Percentiles rank a stretch among this genome's conserved stretches.
Conservation (phyloP, 2,797 vertebrate species). For the Anguilla obscura region DNA sequence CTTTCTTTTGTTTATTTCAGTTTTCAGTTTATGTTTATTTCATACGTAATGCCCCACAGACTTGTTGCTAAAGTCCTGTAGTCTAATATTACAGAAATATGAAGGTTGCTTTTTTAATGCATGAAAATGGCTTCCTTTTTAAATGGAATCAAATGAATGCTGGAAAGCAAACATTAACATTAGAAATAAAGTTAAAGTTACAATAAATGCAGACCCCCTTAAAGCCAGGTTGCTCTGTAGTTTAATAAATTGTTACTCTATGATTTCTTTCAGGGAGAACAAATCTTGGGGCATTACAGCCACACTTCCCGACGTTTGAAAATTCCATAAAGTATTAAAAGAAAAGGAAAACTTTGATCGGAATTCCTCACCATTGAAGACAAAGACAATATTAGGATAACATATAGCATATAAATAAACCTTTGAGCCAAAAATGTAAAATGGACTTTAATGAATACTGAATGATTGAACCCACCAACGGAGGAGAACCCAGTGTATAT, state of each 20-base stretch:
- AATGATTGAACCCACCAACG: constrained; percentile 76
- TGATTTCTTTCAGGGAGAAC: constrained; percentile 99
- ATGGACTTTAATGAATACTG: constrained; percentile 58
- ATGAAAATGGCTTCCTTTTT: constrained; percentile 84
- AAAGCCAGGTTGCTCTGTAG: constrained; percentile 99
- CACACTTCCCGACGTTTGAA: constrained; percentile 99
- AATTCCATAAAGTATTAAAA: constrained; percentile 99
- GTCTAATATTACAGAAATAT: constrained; percentile 70
- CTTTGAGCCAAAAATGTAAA: constrained; percentile 62
- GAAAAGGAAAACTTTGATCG: constrained; percentile 99
- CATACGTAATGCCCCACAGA: constrained; percentile 94
- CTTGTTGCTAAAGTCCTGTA: constrained; percentile 84
- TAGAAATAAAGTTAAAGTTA: constrained; percentile 69
- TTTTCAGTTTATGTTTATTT: constrained; percentile 74
- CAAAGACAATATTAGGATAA: constrained; percentile 99
- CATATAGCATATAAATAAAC: constrained; percentile 67
- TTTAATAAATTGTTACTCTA: constrained; percentile 99
- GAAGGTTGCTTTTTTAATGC: constrained; percentile 86
- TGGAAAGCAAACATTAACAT: constrained; percentile 69
- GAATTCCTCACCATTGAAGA: constrained; percentile 99
- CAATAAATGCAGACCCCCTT: constrained; percentile 87
- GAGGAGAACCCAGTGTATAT: constrained; percentile 62
- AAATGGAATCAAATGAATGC: constrained; percentile 80
- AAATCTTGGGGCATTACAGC: constrained; percentile 99
- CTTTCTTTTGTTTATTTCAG: constrained; percentile 58